Evolutionary conservation across 2,888 invertebrate genomes (phyloP).

Genomic region (Allophyes oxyacanthae): DNA sequence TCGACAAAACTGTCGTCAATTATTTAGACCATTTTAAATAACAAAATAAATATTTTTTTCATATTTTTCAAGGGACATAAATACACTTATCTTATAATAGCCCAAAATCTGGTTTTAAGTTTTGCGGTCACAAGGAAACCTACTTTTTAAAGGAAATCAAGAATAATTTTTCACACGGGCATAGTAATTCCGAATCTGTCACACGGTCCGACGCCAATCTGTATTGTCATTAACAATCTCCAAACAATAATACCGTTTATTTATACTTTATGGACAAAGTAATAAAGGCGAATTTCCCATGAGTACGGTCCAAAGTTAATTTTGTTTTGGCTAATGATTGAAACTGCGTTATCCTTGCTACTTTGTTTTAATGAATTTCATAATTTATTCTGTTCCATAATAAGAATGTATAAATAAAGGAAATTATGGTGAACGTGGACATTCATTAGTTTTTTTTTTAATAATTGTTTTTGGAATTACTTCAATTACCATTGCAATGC

Average conservation of each 20-base stretch:
- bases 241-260: conserved; percentile 22
- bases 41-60: too few relatives aligned
- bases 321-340: conserved; percentile 49
- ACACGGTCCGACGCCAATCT: conserved; percentile 65
- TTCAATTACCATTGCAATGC: conserved; percentile 13
- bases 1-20: too few relatives aligned
- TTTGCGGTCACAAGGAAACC: too few relatives aligned
- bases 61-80: too few relatives aligned
- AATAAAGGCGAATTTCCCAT: conserved; percentile 18
- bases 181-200: conserved; percentile 73
- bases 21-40: too few relatives aligned
- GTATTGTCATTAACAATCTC: conserved; percentile 60
- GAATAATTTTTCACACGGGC: conserved; percentile 69
- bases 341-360: conserved; percentile 39
- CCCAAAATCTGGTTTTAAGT: too few relatives aligned
- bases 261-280: background rate
- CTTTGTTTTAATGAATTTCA: conserved; percentile 53
- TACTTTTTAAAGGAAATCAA: conserved; percentile 44
- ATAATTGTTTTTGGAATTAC: conserved; percentile 20
- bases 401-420: conserved; percentile 19
- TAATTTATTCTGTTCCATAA: conserved; percentile 37
- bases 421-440: too few relatives aligned
- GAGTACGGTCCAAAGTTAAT: background rate
- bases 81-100: too few relatives aligned
- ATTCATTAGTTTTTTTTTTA: conserved; percentile 13